Conservation (phyloP, 2,888 invertebrate genomes). For the Nasonovia ribisnigri region DNA sequence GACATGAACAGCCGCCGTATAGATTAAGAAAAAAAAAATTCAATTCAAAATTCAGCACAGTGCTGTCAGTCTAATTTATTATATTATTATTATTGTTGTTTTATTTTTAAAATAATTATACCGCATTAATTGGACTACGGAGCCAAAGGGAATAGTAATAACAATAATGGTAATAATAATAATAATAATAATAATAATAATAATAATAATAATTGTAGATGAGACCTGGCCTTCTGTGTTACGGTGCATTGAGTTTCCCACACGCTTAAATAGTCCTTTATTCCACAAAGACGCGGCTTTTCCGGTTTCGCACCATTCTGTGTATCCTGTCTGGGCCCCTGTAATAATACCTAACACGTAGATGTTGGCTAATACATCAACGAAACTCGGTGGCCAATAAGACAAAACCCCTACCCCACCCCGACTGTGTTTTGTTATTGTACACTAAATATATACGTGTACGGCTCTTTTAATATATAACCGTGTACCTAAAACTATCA, state of each 20-base stretch:
- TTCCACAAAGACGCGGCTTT: conserved; percentile 65
- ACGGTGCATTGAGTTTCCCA: conserved; percentile 65
- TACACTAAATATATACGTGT: neutral
- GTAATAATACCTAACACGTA: conserved; percentile 58
- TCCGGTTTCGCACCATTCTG: conserved; percentile 65
- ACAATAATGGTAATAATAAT: conserved; percentile 46
- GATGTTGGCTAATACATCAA: conserved; percentile 53
- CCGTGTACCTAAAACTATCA: conserved; percentile 11
- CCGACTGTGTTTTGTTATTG: neutral
- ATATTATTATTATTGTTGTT: conserved; percentile 32
- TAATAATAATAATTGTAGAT: conserved; percentile 53
- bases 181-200: conserved; percentile 49
- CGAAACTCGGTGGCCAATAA: conserved; percentile 43
- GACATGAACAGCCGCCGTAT: neutral
- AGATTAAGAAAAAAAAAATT: neutral
- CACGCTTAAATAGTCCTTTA: conserved; percentile 65
- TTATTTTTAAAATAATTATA: conserved; percentile 54
- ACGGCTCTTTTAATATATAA: neutral
- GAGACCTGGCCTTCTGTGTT: conserved; percentile 61
- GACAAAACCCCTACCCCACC: conserved; percentile 8
- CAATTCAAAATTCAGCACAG: neutral
- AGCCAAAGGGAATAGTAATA: conserved; percentile 35
- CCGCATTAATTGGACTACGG: conserved; percentile 48
- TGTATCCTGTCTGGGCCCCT: conserved; percentile 59
- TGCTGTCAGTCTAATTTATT: conserved; percentile 16